These are phyloP conservation scores for Mimas tiliae DNA, from an alignment of 2,888 invertebrate species.

Conservation along the genomic window DNA sequence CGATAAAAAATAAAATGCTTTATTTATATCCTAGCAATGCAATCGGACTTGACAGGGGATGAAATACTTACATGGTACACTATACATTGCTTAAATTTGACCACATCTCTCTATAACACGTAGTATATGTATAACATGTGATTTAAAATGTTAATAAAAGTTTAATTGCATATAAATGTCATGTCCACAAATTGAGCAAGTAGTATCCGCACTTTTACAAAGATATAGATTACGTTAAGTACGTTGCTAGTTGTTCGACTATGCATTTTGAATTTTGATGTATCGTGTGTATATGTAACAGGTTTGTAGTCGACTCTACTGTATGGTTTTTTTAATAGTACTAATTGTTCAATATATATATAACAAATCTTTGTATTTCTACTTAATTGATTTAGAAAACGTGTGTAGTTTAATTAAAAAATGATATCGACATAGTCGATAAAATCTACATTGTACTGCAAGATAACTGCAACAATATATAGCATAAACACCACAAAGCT, in stretches of 20 bases:
- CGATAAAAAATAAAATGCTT: too few relatives aligned
- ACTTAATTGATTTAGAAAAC: not conserved
- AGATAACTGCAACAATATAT: not conserved
- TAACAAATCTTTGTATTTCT: not conserved
- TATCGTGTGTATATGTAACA: not conserved
- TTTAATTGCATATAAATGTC: slow-evolving; percentile 36
- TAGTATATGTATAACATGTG: too few relatives aligned
- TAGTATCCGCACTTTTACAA: slow-evolving; percentile 57
- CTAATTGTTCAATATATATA: not conserved
- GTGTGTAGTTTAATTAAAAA: too few relatives aligned
- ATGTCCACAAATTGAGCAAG: slow-evolving; percentile 31
- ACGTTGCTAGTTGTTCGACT: slow-evolving; percentile 32
- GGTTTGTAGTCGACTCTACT: not conserved
- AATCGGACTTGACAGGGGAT: too few relatives aligned
- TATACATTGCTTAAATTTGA: too few relatives aligned
- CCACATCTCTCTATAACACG: too few relatives aligned
- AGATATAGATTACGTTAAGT: slow-evolving; percentile 34
- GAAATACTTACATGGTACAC: too few relatives aligned
- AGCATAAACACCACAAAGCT: slow-evolving; percentile 30
- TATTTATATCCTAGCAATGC: too few relatives aligned
- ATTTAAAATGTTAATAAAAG: not conserved
- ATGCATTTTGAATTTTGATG: not conserved
- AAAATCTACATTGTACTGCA: not conserved
- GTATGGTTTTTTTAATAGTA: not conserved
- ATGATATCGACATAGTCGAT: not conserved